Evolutionary conservation across 2,113 vertebrate species (phyloP).

Genomic region (Corythaeola cristata): DNA sequence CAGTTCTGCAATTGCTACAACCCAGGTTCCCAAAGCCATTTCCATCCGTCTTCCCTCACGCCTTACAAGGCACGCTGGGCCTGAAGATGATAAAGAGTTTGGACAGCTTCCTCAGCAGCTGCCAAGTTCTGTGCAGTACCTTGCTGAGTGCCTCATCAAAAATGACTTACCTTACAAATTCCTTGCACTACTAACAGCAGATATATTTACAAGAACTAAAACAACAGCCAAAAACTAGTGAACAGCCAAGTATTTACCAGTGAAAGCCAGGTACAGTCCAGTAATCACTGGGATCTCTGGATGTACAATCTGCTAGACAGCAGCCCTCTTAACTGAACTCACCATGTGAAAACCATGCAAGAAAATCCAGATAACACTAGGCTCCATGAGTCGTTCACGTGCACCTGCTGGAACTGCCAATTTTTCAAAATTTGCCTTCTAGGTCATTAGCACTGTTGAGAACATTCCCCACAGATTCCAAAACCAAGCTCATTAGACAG

Average conservation of each 20-base stretch:
- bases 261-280: background rate
- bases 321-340: background rate
- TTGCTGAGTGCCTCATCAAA: background rate
- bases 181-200: background rate
- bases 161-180: background rate
- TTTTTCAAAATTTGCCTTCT: background rate
- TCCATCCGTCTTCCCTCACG: background rate
- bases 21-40: background rate
- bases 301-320: background rate
- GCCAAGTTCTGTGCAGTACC: background rate
- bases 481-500: background rate
- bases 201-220: background rate
- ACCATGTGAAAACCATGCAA: background rate
- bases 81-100: background rate
- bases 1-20: background rate
- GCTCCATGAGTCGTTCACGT: background rate
- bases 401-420: background rate
- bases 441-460: background rate
- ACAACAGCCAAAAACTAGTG: background rate
- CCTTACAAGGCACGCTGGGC: background rate
- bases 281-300: background rate
- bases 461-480: background rate
- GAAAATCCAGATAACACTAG: background rate
- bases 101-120: background rate
- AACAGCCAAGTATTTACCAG: background rate